phyloP scores from a whole-genome alignment of 1,140 invertebrate species.

The Zaprionus africanus region DNA sequence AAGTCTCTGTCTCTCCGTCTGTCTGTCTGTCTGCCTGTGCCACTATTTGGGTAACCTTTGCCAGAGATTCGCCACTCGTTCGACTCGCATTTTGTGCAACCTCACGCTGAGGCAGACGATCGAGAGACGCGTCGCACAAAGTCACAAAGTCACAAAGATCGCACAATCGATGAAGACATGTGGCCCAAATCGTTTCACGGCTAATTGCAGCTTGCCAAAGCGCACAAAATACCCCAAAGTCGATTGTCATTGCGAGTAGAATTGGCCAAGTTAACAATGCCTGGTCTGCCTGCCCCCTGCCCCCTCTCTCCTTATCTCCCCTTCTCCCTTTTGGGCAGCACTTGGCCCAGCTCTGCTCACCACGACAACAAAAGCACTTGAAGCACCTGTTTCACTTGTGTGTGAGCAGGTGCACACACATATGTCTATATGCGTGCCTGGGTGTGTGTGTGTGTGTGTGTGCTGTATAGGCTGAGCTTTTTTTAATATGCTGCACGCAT shows the following conservation, averaged over 20 bases:
- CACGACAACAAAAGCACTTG: conserved; percentile 40
- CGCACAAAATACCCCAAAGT: conserved; percentile 17
- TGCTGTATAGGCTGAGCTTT: conserved; percentile 65
- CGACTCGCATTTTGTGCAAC: conserved; percentile 33
- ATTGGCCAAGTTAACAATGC: conserved; percentile 38
- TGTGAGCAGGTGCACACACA: not conserved
- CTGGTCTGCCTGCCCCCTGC: not conserved
- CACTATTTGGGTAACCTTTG: conserved; percentile 65
- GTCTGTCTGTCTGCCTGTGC: not conserved
- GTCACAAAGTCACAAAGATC: conserved; percentile 1
- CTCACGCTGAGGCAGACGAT: conserved; percentile 36
- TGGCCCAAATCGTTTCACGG: conserved; percentile 67
- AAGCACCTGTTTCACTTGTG: conserved; percentile 16
- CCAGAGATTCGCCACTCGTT: conserved; percentile 49
- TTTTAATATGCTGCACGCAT: conserved; percentile 82
- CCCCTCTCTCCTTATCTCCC: not conserved
- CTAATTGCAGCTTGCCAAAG: conserved; percentile 59
- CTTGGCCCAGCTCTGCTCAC: conserved; percentile 31
- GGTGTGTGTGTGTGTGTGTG: not conserved
- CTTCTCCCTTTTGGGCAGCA: not conserved
- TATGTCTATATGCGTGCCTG: not conserved
- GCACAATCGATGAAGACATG: conserved; percentile 12
- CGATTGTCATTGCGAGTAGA: conserved; percentile 72
- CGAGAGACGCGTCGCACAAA: conserved; percentile 9
- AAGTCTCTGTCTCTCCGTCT: not conserved